phyloP scores from a whole-genome alignment of 2,888 invertebrate genomes.

The Erebia epiphron region DNA sequence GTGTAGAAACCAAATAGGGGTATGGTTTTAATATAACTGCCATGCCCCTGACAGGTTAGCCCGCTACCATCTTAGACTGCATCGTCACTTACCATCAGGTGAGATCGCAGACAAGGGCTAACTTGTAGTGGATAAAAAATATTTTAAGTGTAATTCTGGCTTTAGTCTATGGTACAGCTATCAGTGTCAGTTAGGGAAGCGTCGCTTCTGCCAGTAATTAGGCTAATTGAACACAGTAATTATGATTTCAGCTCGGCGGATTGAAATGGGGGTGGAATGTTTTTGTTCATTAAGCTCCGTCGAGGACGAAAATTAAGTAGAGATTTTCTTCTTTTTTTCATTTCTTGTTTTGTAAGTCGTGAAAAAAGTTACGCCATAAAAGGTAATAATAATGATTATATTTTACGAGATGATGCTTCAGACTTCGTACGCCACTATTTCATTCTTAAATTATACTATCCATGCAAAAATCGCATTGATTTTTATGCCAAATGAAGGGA shows the following conservation, averaged over 20 bases:
- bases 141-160: not conserved
- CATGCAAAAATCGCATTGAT: no score
- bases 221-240: constrained; percentile 59
- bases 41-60: no score
- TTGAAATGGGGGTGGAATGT: constrained; percentile 20
- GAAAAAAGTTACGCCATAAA: not conserved
- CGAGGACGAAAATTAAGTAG: constrained; percentile 14
- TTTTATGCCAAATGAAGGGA: no score
- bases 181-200: constrained; percentile 1
- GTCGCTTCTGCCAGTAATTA: constrained; percentile 50
- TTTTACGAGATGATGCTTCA: no score
- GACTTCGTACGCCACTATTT: no score
- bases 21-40: no score
- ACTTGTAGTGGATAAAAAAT: no score
- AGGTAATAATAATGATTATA: not conserved
- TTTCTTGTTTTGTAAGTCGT: not conserved
- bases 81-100: no score
- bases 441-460: no score
- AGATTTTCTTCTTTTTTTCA: constrained; percentile 19
- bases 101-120: no score
- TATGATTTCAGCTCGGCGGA: constrained; percentile 44
- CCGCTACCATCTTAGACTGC: no score
- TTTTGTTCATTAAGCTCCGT: constrained; percentile 24
- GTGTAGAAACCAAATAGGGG: no score
- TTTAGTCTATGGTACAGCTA: not conserved